These are phyloP conservation scores for Pluvialis apricaria DNA, from an alignment of 2,113 vertebrate genomes.

Conservation along the genomic window DNA sequence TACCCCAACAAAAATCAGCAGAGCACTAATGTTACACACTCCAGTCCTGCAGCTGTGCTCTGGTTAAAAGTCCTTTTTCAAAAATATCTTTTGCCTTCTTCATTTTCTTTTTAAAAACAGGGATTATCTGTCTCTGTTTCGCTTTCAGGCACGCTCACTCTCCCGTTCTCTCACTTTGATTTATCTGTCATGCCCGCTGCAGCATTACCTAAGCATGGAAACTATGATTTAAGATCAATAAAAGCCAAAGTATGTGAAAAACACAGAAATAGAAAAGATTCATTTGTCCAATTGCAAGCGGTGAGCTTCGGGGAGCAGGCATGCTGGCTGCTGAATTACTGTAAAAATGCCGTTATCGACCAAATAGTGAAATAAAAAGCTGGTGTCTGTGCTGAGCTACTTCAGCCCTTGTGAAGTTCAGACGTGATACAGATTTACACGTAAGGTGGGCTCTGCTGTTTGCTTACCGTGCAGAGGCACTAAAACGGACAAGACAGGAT, in stretches of 20 bases:
- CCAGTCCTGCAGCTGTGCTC: conserved; percentile 32
- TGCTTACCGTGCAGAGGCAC: not conserved
- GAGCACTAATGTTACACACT: conserved; percentile 43
- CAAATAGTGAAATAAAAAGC: not conserved
- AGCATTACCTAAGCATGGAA: conserved; percentile 45
- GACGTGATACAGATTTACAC: not conserved
- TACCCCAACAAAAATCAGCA: conserved; percentile 44
- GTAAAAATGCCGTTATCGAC: not conserved
- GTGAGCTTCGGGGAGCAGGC: not conserved
- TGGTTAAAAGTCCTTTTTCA: conserved; percentile 11
- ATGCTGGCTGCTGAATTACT: not conserved
- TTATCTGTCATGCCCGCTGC: conserved; percentile 29
- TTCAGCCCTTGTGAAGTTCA: not conserved
- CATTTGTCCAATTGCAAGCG: not conserved
- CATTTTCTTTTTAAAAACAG: conserved; percentile 27
- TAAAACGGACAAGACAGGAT: not conserved
- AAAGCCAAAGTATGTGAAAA: conserved; percentile 40
- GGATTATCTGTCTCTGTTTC: conserved; percentile 39
- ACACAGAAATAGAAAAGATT: not conserved
- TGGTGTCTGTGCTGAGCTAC: not conserved
- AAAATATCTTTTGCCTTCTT: conserved; percentile 37
- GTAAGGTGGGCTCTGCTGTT: not conserved
- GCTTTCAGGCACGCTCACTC: not conserved
- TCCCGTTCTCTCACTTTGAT: conserved; percentile 11
- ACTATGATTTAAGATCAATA: conserved; percentile 47